Percentiles rank a stretch among this genome's conserved stretches.
These are phyloP conservation scores for Rhadinocentrus ornatus DNA, from an alignment of 2,797 vertebrate species.

Conservation along the genomic window DNA sequence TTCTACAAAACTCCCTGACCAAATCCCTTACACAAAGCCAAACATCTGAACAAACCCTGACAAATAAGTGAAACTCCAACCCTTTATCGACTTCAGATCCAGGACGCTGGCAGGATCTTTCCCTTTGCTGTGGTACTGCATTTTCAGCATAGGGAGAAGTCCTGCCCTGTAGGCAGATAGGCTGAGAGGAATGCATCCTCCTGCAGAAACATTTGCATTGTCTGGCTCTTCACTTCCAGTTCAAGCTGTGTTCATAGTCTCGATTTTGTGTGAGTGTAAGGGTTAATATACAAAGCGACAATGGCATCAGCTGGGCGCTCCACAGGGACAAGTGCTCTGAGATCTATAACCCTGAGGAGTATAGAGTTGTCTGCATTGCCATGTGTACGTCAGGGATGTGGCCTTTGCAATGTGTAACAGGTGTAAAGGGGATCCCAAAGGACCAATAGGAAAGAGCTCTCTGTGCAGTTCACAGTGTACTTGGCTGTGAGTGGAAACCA, in stretches of 20 bases:
- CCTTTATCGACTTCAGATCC: conserved; percentile 43
- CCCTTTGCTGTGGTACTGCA: conserved; percentile 28
- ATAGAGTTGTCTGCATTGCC: conserved; percentile 56
- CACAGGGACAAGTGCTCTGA: conserved; percentile 42
- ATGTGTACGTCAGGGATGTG: conserved; percentile 26
- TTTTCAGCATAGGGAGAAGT: conserved; percentile 55
- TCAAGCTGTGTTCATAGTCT: conserved; percentile 41
- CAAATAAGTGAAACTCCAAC: conserved; percentile 42
- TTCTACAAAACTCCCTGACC: conserved; percentile 15
- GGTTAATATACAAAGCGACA: conserved; percentile 52
- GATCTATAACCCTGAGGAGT: conserved; percentile 41
- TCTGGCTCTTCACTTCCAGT: conserved; percentile 44
- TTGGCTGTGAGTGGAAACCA: conserved; percentile 23
- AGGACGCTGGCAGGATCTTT: conserved; percentile 48
- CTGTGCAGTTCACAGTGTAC: conserved; percentile 26
- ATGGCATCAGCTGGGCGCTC: conserved; percentile 62
- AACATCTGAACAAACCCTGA: conserved; percentile 57
- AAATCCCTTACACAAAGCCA: conserved; percentile 46
- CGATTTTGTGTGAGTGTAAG: conserved; percentile 43
- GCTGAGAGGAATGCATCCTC: conserved; percentile 38
- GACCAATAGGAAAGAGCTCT: conserved; percentile 37
- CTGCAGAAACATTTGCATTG: conserved; percentile 52
- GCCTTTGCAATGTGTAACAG: conserved; percentile 51
- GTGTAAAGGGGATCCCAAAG: conserved; percentile 46
- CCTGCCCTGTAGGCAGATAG: conserved; percentile 61